Evolutionary conservation across 2,113 vertebrate species (phyloP), one percentile per base, ranked within the genome.

Genomic region (Polypterus senegalus): DNA sequence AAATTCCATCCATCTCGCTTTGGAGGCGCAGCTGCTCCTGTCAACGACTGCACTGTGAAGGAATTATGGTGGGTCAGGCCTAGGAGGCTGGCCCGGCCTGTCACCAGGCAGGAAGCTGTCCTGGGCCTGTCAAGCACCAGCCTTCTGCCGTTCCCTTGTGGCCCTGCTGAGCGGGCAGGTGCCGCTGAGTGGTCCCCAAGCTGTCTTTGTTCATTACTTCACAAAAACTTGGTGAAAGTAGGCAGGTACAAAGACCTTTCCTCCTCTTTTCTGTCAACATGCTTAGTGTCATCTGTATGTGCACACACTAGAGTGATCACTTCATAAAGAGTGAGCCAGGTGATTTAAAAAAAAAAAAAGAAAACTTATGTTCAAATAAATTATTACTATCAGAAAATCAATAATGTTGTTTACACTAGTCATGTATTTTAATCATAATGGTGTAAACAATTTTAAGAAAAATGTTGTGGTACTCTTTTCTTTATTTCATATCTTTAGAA

Each of bases 1-100:
- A 97, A 95, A 96, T 96, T 93, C 94, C 90, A 97, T 97, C 92
- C 90, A 96, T 98, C 93, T 95, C 87, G 88, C 87, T 89, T 92
- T 92, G 89, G 82, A 83, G 84, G 86, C 86, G 85, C 96, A 98
- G 93, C 92, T 97, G 96, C 92, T 93, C 74, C 91, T 94, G 94
- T 94, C 94, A 95, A 86, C 86, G 81, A 83, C 82, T 80, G 83
- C 45, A 59, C 81, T 65, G 83, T 82, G 86, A 86, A 93, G 89
- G 88, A 93, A 93, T 94, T 91, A 93, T 67, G 82, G 86, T 67
- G 77, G 92, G 86, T 84, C 84, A 85, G 70, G 83, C 84, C 82
- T 73, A 83, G 78, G 83, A 83, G 83, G 87, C 82, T 78, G 77
- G 86, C 87, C 84, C 77, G 70, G 82, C 81, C 90, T 93, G 91